Evolutionary conservation across 2,888 invertebrate genomes (phyloP), one percentile per base, ranked within the genome.

Genomic region (Cremastinae sp.): DNA sequence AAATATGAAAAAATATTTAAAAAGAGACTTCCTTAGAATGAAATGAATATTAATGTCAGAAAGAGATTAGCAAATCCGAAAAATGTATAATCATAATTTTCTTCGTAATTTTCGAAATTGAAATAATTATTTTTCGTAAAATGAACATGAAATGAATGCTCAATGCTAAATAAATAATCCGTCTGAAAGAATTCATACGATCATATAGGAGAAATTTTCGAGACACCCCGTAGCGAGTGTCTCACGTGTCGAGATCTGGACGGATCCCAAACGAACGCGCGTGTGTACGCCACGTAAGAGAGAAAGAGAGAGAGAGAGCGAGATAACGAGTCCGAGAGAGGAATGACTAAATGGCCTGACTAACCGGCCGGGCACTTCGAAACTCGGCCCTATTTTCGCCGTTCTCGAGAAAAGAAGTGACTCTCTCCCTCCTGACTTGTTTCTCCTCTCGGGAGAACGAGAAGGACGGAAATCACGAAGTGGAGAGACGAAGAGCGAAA

Each of bases 341-440:
- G 83, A 84, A 84, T 83, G 84, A 84, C 84, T 84, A 84, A 84
- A 84, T 83, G 83, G 79, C 73, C 83, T 83, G 84, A 84, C 82
- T 84, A 84, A 84, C 80, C 81, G 79, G 81, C 78, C 84, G 82
- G 83, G 81, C 80, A 84, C 83, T 80, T 83, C 81, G 81, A 84
- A 84, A 83, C 83, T 80, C 80, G 81, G 77, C 80, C 85, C 82
- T 85, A 85, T 85, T 85, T 85, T 83, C 79, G 80, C 75, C 68
- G 72, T 75, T 74, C 77, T 55, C 68, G 66, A 70, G 70, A 76
- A 69, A 76, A 72, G 74, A 77, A 74, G 65, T 64, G 58, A 61
- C 64, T 70, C 72, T 43, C 66, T 64, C 58, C 68, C 37, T 69
- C 14, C 68, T 59, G 51, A n/a, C 35, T 35, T 55, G 69, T 39